A percentile compares a stretch with the other conserved stretches of the same genome.
Evolutionary conservation across 2,113 vertebrate genomes (phyloP).

Genomic region (Pandion haliaetus): DNA sequence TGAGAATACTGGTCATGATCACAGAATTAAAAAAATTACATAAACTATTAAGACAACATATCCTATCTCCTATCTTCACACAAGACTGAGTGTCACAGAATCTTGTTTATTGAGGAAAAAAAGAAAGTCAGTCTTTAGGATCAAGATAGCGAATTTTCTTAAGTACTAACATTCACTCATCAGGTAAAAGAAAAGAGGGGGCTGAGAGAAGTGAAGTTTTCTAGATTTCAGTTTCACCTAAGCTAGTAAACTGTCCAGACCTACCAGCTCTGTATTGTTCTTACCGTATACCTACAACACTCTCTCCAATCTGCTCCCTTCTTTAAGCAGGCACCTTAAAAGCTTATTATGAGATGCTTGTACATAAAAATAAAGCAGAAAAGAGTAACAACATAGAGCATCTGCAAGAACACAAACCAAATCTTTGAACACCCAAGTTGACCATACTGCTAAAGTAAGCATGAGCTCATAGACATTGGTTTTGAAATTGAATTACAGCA

Average conservation of each 20-base stretch:
- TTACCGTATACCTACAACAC: neutral
- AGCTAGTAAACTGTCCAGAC: neutral
- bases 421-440: neutral
- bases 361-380: neutral
- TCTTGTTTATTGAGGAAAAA: neutral
- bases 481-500: neutral
- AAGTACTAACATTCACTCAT: neutral
- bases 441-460: neutral
- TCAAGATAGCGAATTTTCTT: neutral
- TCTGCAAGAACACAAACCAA: neutral
- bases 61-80: neutral
- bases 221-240: neutral
- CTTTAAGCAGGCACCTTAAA: neutral
- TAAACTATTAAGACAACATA: neutral
- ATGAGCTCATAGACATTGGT: neutral
- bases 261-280: neutral
- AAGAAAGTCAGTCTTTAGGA: neutral
- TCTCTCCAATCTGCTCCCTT: neutral
- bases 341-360: neutral
- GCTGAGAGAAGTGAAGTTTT: neutral
- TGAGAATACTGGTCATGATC: neutral
- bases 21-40: neutral
- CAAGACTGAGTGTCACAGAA: neutral
- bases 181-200: neutral
- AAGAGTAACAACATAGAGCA: neutral